These are phyloP conservation scores for Phoxinus phoxinus DNA, from an alignment of 2,113 vertebrate genomes.

Conservation along the genomic window DNA sequence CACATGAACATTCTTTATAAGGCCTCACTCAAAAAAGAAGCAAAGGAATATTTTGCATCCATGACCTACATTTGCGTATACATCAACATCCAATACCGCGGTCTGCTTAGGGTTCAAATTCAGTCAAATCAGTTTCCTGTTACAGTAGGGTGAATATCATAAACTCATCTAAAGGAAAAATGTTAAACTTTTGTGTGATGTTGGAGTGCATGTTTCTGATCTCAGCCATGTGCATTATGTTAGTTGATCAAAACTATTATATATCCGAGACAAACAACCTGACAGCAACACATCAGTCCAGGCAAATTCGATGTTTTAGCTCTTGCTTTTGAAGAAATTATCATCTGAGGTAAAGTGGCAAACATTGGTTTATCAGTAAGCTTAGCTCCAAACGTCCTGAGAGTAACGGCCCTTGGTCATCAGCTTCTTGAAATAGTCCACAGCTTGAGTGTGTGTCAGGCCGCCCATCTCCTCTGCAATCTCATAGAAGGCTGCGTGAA, in stretches of 20 bases:
- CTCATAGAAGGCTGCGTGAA: conserved; percentile 83
- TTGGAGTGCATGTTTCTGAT: not conserved
- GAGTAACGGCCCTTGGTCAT: conserved; percentile 90
- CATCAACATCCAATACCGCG: not conserved
- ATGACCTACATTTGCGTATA: not conserved
- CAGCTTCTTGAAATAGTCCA: conserved; percentile 87
- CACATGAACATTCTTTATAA: not conserved
- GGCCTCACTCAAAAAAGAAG: not conserved
- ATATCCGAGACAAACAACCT: not conserved
- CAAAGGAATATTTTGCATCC: not conserved
- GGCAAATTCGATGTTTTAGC: not conserved
- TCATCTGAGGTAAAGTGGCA: conserved; percentile 18
- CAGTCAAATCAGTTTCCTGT: not conserved
- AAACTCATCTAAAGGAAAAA: not conserved
- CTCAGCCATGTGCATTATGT: no score
- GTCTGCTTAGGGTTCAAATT: not conserved
- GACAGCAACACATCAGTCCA: not conserved
- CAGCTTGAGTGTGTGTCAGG: conserved; percentile 78
- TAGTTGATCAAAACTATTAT: not conserved
- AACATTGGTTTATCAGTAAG: not conserved
- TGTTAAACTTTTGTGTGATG: not conserved
- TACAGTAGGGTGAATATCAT: not conserved
- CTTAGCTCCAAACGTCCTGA: conserved; percentile 87
- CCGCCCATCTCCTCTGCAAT: conserved; percentile 77
- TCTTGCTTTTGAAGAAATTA: not conserved